Conservation (phyloP, 2,797 vertebrate genomes). For the Aulostomus chinensis region DNA sequence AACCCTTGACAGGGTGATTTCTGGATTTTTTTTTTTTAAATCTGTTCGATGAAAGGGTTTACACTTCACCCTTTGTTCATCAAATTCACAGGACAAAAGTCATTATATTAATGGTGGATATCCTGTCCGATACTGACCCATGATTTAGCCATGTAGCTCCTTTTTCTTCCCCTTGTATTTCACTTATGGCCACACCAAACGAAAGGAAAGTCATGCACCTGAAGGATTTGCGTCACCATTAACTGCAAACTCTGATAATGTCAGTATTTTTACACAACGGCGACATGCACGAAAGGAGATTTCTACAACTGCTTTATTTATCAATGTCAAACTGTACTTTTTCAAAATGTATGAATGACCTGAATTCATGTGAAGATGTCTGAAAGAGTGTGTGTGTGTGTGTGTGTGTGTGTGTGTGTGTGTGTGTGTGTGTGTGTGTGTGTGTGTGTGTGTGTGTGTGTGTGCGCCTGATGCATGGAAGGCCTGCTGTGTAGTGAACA, state of each 20-base stretch:
- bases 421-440: conserved; percentile 32
- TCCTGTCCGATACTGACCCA: conserved; percentile 26
- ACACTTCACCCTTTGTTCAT: conserved; percentile 11
- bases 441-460: conserved; percentile 2
- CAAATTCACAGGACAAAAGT: conserved; percentile 25
- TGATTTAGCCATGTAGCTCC: conserved; percentile 9
- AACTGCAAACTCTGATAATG: conserved; percentile 36
- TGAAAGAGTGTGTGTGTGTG: conserved; percentile 30
- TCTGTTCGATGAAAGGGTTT: no score
- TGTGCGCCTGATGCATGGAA: conserved; percentile 75
- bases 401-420: conserved; percentile 9
- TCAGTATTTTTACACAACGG: conserved; percentile 38
- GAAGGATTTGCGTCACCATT: conserved; percentile 28
- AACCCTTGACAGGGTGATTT: no score
- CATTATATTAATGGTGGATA: conserved; percentile 55
- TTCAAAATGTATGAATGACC: conserved; percentile 87
- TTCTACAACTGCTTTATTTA: conserved; percentile 68
- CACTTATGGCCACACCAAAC: no score
- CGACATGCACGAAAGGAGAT: conserved; percentile 60
- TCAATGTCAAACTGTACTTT: conserved; percentile 94
- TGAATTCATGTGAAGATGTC: conserved; percentile 67
- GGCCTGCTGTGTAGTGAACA: conserved; percentile 77
- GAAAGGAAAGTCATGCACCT: not conserved
- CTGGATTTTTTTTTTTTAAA: no score
- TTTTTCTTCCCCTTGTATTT: not conserved